Base-by-base conservation (phyloP, 2,797 vertebrate genomes). In the Enoplosus armatus region DNA sequence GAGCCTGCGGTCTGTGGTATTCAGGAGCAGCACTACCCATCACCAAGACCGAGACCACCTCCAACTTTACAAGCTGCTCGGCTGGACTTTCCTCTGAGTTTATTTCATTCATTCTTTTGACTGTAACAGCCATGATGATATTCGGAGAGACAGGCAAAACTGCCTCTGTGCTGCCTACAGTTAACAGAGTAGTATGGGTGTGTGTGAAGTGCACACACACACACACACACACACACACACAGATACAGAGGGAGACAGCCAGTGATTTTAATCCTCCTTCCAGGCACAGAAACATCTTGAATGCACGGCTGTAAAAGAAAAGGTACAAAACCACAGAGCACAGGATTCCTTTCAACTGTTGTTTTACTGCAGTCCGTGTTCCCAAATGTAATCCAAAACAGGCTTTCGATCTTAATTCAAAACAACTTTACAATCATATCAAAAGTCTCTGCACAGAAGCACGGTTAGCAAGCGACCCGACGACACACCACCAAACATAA, bases 1-100 rank as follows among this genome's bases (percentile, higher is more conserved):
- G 27, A 82, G 84, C 87, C 85, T 93, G 91, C 45, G 89, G 91
- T 90, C 74, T 89, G 87, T 71, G 87, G 90, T 80, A 26, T 88
- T 61, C 64, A 83, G 60, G 75, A 85, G 70, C 82, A 80, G 81
- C 1, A 20, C 63, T 85, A 72, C 56, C 86, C 87, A 75, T 73
- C 81, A 68, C 31, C 4, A 27, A 89, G 79, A 79, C 27, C 50
- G 12, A 41, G 47, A 72, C 80, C 72, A 48, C 61, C 78, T 56
- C 74, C 63, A 60, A 82, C 81, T 90, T 83, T 78, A 88, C 73
- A 72, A 80, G 80, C 66, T 22, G 81, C 66, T 66, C 56, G 5
- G 75, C 58, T 43, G 64, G 69, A 86, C 12, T 1, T 43, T 80
- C 41, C 50, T 71, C 71, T 43, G 20, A 67, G 24, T 6, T 35